phyloP scores from a whole-genome alignment of 2,113 vertebrate species.

The Corvus hawaiiensis region DNA sequence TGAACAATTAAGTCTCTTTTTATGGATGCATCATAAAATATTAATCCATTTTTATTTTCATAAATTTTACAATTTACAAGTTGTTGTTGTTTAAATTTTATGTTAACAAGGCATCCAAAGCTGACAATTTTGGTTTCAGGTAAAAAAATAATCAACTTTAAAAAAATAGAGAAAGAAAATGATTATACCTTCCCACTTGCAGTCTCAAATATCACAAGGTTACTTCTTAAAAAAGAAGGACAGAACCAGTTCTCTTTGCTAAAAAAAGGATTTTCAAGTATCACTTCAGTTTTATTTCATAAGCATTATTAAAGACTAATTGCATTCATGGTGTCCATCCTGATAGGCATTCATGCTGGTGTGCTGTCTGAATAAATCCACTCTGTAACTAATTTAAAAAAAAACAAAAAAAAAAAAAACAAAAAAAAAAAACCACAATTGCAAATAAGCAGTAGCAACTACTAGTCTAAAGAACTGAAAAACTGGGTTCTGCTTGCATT shows the following conservation, averaged over 20 bases:
- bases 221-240: not conserved
- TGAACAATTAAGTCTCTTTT: constrained; percentile 59
- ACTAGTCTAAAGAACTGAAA: not conserved
- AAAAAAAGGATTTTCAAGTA: not conserved
- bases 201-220: not conserved
- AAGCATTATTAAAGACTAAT: not conserved
- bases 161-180: not conserved
- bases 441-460: not conserved
- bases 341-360: not conserved
- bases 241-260: not conserved
- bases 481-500: not conserved
- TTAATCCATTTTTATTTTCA: constrained; percentile 69
- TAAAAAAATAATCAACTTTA: not conserved
- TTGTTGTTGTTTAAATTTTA: constrained; percentile 52
- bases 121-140: not conserved
- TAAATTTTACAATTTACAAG: constrained; percentile 73
- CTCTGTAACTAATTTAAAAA: not conserved
- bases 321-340: not conserved
- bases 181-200: not conserved
- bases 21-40: constrained; percentile 59
- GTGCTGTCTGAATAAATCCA: not conserved
- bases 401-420: not conserved
- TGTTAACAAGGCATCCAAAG: constrained; percentile 53
- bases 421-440: not conserved
- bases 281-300: not conserved